Evolutionary conservation across 2,888 invertebrate genomes (phyloP).

Genomic region (Margaritifera margaritifera): DNA sequence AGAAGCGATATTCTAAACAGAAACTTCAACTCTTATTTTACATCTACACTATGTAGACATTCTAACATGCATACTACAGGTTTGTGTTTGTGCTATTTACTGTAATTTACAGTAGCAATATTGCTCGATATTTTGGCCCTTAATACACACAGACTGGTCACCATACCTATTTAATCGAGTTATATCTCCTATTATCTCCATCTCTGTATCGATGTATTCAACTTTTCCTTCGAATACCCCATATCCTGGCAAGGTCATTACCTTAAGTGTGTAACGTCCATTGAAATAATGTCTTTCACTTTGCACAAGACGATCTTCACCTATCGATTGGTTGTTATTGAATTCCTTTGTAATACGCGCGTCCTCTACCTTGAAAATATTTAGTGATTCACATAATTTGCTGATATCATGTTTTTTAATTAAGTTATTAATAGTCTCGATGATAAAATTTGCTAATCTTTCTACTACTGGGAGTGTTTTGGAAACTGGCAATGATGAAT

Average conservation of each 20-base stretch:
- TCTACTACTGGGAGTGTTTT: slow-evolving; percentile 76
- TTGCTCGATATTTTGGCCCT: slow-evolving; percentile 14
- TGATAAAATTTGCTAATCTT: slow-evolving; percentile 77
- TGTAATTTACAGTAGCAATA: slow-evolving; percentile 28
- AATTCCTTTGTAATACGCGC: no score
- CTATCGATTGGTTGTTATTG: no score
- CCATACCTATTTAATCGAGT: slow-evolving; percentile 72
- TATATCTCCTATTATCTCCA: slow-evolving; percentile 79
- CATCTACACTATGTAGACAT: no score
- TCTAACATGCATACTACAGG: no score
- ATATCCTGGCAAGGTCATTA: slow-evolving; percentile 79
- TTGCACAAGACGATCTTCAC: no score
- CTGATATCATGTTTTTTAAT: slow-evolving; percentile 70
- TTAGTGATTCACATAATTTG: no score
- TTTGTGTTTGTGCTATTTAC: no score
- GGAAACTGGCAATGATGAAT: slow-evolving; percentile 79
- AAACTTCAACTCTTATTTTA: no score
- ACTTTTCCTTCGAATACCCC: slow-evolving; percentile 87
- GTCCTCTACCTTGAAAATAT: no score
- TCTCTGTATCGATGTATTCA: slow-evolving; percentile 72
- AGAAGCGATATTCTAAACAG: no score
- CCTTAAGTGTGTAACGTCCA: slow-evolving; percentile 77
- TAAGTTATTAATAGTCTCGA: slow-evolving; percentile 80
- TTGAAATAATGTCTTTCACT: slow-evolving; percentile 8
- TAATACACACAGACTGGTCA: slow-evolving; percentile 71